Conservation (phyloP, 2,113 vertebrate species). For the Tragelaphus scriptus region DNA sequence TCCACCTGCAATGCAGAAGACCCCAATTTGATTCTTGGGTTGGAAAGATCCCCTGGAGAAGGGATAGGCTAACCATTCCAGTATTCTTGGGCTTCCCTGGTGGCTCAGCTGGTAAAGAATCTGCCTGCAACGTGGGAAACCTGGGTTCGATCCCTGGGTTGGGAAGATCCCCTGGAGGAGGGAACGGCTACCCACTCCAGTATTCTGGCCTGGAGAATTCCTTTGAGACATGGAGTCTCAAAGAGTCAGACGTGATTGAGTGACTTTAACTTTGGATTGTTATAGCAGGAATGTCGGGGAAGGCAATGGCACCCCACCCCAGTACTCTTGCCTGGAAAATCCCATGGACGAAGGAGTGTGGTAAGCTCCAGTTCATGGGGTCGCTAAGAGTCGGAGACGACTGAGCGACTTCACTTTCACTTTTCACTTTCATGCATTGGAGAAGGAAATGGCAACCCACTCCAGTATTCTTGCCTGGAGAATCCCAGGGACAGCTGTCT, state of each 20-base stretch:
- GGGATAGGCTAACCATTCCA: background rate
- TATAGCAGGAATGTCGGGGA: background rate
- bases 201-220: background rate
- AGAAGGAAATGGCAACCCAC: no score
- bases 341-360: no score
- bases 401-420: no score
- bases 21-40: background rate
- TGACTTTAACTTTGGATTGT: background rate
- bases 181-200: background rate
- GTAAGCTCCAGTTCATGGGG: no score
- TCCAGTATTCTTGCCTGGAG: no score
- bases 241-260: background rate
- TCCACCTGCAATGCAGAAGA: background rate
- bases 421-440: no score
- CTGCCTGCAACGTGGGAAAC: accelerated
- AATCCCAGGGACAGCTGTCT: no score
- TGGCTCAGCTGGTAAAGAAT: background rate
- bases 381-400: no score
- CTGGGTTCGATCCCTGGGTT: background rate
- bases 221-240: background rate
- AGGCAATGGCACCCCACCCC: no score
- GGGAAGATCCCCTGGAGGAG: background rate
- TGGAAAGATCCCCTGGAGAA: background rate
- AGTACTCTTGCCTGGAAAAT: no score
- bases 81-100: background rate